Conservation (phyloP, 2,888 invertebrate species). For the Tetranychus piercei region DNA sequence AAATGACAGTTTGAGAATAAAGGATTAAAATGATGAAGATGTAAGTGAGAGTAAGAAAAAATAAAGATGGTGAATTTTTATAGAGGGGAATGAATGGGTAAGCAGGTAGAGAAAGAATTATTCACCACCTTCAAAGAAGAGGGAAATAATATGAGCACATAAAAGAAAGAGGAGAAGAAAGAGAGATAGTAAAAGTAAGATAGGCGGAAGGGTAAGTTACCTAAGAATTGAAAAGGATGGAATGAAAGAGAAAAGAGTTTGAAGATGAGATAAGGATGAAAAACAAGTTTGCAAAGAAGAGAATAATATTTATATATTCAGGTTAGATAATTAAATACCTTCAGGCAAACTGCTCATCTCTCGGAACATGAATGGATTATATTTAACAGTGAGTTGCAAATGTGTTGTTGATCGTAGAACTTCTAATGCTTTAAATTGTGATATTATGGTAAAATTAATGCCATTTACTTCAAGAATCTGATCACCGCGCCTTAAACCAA, state of each 20-base stretch:
- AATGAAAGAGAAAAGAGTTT: background rate
- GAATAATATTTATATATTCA: background rate
- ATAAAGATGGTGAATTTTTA: background rate
- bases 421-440: constrained; percentile 74
- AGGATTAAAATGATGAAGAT: background rate
- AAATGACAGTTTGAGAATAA: background rate
- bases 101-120: too few species aligned
- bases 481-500: constrained; percentile 54
- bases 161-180: background rate
- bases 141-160: background rate
- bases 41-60: background rate
- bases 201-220: background rate
- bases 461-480: constrained; percentile 87
- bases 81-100: background rate
- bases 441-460: constrained; percentile 82
- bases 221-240: background rate
- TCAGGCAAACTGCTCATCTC: constrained; percentile 13
- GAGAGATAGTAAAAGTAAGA: background rate
- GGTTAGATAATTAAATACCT: constrained; percentile 6
- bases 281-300: background rate
- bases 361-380: constrained; percentile 42
- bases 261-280: background rate
- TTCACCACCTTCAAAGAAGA: too few species aligned
- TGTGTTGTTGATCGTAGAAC: constrained; percentile 82
- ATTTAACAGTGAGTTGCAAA: constrained; percentile 85